Percentiles rank a stretch among this genome's conserved stretches.
Conservation (phyloP, 2,888 invertebrate genomes). For the Marronus borbonicus region DNA sequence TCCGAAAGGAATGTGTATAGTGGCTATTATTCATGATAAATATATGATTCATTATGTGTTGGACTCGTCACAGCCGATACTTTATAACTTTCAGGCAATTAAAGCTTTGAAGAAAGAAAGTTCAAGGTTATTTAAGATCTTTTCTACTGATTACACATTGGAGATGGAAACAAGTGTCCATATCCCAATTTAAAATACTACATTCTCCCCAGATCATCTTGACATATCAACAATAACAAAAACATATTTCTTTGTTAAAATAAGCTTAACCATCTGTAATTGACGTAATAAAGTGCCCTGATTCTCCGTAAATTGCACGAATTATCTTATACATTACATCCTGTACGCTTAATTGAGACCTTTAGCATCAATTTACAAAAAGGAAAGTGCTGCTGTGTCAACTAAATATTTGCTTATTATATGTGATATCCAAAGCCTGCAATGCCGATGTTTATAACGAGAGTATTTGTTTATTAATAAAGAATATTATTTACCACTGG, state of each 20-base stretch:
- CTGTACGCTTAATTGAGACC: not conserved
- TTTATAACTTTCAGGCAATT: too few relatives aligned
- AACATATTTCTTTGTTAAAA: not conserved
- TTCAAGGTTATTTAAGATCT: too few relatives aligned
- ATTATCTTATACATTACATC: constrained; percentile 5
- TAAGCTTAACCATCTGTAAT: constrained; percentile 3
- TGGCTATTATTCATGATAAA: too few relatives aligned
- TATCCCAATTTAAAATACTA: too few relatives aligned
- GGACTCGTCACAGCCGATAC: too few relatives aligned
- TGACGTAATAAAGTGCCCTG: not conserved
- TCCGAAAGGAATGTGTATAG: too few relatives aligned
- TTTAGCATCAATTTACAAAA: constrained; percentile 2
- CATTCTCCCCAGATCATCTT: too few relatives aligned
- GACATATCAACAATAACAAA: not conserved
- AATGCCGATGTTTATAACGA: not conserved
- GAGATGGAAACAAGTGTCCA: too few relatives aligned
- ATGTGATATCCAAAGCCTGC: not conserved
- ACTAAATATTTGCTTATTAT: not conserved
- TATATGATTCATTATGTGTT: too few relatives aligned
- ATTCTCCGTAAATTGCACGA: constrained; percentile 8
- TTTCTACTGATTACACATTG: too few relatives aligned
- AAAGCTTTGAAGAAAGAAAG: too few relatives aligned
- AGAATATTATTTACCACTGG: not conserved
- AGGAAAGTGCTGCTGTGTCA: not conserved
- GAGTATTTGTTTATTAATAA: constrained; percentile 12